Evolutionary conservation across 2,888 invertebrate genomes (phyloP).

Genomic region (Cyclophora albipunctata): DNA sequence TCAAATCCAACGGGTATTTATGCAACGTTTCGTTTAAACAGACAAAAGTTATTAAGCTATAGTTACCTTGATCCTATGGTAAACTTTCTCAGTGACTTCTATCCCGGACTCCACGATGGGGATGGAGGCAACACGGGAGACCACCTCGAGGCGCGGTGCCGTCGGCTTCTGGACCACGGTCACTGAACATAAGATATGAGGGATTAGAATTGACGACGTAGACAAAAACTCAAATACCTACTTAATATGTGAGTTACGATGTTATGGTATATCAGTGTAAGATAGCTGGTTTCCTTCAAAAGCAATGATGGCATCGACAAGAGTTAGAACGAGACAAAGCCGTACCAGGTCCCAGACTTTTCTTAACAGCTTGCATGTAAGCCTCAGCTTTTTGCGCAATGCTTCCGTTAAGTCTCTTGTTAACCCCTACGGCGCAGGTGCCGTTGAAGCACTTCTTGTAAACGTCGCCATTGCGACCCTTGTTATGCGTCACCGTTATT

Average conservation of each 20-base stretch:
- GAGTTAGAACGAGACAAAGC: too few relatives aligned
- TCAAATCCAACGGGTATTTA: too few relatives aligned
- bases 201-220: background rate
- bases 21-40: too few relatives aligned
- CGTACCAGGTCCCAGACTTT: constrained; percentile 36
- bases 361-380: constrained; percentile 54
- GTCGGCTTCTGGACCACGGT: constrained; percentile 34
- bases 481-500: constrained; percentile 48
- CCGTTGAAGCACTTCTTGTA: constrained; percentile 47
- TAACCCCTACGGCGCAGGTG: constrained; percentile 43
- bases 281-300: too few relatives aligned
- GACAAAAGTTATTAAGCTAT: background rate
- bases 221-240: background rate
- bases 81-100: constrained; percentile 83
- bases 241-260: background rate
- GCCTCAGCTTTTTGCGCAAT: constrained; percentile 57
- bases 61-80: constrained; percentile 83
- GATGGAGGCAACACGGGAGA: constrained; percentile 83
- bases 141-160: constrained; percentile 79
- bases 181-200: constrained; percentile 33
- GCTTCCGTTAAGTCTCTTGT: constrained; percentile 37
- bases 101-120: constrained; percentile 89
- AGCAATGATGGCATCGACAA: too few relatives aligned
- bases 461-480: constrained; percentile 39
- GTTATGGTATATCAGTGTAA: too few relatives aligned